Percentiles rank a stretch among this genome's conserved stretches.
Evolutionary conservation across 2,888 invertebrate genomes (phyloP).

Genomic region (Chrysotoxum bicinctum): DNA sequence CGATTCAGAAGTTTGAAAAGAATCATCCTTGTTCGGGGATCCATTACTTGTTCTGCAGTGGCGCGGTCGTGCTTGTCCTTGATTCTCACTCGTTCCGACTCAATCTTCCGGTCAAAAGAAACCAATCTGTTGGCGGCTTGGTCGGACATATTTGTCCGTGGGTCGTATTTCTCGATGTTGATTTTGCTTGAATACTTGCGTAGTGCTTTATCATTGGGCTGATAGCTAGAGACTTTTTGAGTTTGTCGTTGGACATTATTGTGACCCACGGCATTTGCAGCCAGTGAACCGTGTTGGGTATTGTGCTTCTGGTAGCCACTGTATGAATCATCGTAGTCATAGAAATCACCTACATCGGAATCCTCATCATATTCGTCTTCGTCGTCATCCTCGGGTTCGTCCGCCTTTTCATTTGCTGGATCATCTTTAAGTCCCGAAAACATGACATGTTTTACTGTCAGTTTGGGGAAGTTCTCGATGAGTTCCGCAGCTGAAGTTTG

Average conservation of each 20-base stretch:
- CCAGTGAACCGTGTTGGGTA: slow-evolving; percentile 63
- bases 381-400: slow-evolving; percentile 69
- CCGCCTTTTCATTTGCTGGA: slow-evolving; percentile 24
- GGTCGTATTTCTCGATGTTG: slow-evolving; percentile 91
- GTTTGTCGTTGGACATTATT: slow-evolving; percentile 83
- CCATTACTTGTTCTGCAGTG: slow-evolving; percentile 98
- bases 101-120: slow-evolving; percentile 86
- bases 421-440: slow-evolving; percentile 75
- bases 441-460: slow-evolving; percentile 77
- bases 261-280: slow-evolving; percentile 36
- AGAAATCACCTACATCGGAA: slow-evolving; percentile 74
- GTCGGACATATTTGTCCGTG: slow-evolving; percentile 81
- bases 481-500: slow-evolving; percentile 69
- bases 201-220: slow-evolving; percentile 91
- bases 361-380: slow-evolving; percentile 75
- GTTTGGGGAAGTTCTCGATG: slow-evolving; percentile 72
- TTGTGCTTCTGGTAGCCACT: slow-evolving; percentile 79
- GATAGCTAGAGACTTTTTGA: slow-evolving; percentile 86
- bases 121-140: slow-evolving; percentile 88
- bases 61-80: slow-evolving; percentile 98
- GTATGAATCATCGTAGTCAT: slow-evolving; percentile 79
- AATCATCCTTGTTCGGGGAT: slow-evolving; percentile 97
- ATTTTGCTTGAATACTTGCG: slow-evolving; percentile 91
- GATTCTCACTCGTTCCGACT: slow-evolving; percentile 87
- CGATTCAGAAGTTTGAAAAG: slow-evolving; percentile 95